phyloP scores from a whole-genome alignment of 2,797 vertebrate species.

The Halcyon leucocephala region DNA sequence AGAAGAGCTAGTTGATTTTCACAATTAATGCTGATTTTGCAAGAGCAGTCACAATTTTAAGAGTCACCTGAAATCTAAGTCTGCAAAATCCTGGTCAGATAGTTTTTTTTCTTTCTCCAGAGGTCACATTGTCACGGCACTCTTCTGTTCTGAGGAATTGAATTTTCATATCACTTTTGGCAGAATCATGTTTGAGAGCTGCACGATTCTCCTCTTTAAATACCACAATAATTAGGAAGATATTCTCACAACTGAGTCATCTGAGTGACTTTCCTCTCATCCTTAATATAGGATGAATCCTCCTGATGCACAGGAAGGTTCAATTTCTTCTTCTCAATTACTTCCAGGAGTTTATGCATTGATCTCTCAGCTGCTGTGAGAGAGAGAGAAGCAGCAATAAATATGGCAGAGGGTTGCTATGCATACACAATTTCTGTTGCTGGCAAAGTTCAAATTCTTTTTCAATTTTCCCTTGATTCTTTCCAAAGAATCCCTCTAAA shows the following conservation, averaged over 20 bases:
- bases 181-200: background rate
- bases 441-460: background rate
- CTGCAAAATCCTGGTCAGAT: background rate
- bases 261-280: background rate
- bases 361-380: background rate
- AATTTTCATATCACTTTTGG: background rate
- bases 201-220: background rate
- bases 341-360: background rate
- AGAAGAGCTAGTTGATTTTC: background rate
- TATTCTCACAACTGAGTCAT: background rate
- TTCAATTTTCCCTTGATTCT: background rate
- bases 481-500: background rate
- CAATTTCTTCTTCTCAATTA: background rate
- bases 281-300: background rate
- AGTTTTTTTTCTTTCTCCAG: background rate
- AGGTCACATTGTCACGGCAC: background rate
- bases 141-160: background rate
- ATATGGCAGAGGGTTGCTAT: background rate
- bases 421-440: background rate
- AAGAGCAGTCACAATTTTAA: background rate
- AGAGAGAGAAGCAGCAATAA: background rate
- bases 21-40: conserved; percentile 26
- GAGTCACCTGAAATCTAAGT: background rate
- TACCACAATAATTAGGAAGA: background rate
- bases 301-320: background rate